Percentiles rank a stretch among this genome's conserved stretches.
phyloP scores from a whole-genome alignment of 2,888 invertebrate genomes.

The Chromoteleia sp. region DNA sequence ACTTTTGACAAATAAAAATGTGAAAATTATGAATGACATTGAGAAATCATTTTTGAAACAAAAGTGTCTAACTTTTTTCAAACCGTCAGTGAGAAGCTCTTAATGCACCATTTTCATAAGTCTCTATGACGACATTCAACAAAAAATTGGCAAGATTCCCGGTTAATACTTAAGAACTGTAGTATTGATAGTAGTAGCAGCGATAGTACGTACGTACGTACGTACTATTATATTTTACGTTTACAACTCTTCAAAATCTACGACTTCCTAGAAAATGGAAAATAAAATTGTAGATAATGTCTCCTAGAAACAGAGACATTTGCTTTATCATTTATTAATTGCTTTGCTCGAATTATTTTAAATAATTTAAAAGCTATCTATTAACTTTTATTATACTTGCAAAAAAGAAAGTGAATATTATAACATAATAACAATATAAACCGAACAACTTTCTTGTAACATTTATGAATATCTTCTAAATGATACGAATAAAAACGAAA shows the following conservation, averaged over 20 bases:
- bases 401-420: no score
- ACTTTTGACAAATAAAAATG: not conserved
- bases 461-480: not conserved
- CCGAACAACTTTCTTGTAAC: not conserved
- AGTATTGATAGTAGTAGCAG: not conserved
- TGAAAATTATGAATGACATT: not conserved
- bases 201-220: no score
- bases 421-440: no score
- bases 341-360: no score
- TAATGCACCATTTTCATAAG: not conserved
- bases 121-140: not conserved
- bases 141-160: conserved; percentile 18
- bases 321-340: no score
- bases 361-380: no score
- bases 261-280: no score
- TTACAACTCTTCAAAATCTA: no score
- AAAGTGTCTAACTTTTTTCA: not conserved
- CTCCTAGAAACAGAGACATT: no score
- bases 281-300: no score
- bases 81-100: not conserved
- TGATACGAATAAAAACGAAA: not conserved
- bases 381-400: no score
- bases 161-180: not conserved
- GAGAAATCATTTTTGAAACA: not conserved
- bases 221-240: no score